Percentiles rank a stretch among this genome's conserved stretches.
These are phyloP conservation scores for Xestia xanthographa DNA, from an alignment of 2,888 invertebrate genomes.

Conservation along the genomic window DNA sequence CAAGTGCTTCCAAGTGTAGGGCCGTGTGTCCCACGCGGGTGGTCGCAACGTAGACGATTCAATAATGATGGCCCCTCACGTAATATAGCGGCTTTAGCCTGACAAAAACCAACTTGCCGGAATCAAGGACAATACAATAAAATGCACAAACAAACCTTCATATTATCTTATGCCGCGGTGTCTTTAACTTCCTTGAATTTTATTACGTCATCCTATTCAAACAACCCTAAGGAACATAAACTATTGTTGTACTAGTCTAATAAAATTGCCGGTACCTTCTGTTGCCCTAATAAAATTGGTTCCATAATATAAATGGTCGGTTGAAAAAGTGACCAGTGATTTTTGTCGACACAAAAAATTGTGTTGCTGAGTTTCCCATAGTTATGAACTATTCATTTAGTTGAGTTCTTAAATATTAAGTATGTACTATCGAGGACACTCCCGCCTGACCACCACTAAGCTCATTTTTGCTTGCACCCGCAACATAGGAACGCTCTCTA, in stretches of 20 bases:
- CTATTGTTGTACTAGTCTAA: slow-evolving; percentile 74
- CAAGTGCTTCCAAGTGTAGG: slow-evolving; percentile 74
- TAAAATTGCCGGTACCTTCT: slow-evolving; percentile 69
- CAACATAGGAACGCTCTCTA: too few species aligned
- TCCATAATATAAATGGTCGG: slow-evolving; percentile 45
- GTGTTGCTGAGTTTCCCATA: slow-evolving; percentile 7
- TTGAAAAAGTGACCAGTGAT: slow-evolving; percentile 26
- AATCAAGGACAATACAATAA: slow-evolving; percentile 81
- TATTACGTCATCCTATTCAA: slow-evolving; percentile 77
- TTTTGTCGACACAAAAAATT: slow-evolving; percentile 24
- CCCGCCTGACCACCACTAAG: too few species aligned
- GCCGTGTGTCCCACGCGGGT: slow-evolving; percentile 84
- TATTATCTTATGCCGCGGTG: slow-evolving; percentile 57
- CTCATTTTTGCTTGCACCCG: too few species aligned
- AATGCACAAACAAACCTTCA: slow-evolving; percentile 71
- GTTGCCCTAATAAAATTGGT: slow-evolving; percentile 64
- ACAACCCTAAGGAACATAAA: slow-evolving; percentile 74
- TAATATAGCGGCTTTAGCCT: slow-evolving; percentile 79
- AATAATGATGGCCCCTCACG: slow-evolving; percentile 84
- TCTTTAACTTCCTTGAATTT: slow-evolving; percentile 78
- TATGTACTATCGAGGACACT: too few species aligned
- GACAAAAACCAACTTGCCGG: slow-evolving; percentile 82
- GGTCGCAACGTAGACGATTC: slow-evolving; percentile 83
- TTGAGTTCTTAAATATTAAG: not conserved
- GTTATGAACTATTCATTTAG: not conserved